Evolutionary conservation across 2,888 invertebrate species (phyloP).

Genomic region (Oligia strigilis): DNA sequence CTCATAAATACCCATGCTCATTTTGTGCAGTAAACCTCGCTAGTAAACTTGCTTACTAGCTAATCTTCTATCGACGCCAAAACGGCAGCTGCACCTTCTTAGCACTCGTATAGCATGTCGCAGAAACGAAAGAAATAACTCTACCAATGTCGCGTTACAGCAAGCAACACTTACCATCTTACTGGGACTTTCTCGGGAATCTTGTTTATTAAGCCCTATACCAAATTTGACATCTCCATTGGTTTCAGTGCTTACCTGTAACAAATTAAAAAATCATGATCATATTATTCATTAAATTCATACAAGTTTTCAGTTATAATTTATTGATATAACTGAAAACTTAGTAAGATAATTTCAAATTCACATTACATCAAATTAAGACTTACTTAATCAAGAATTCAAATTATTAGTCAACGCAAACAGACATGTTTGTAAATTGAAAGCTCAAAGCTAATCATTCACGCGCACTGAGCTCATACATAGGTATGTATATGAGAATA

Average conservation of each 20-base stretch:
- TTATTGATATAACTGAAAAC: too few relatives aligned
- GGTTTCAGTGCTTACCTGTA: conserved; percentile 18
- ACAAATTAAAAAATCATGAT: conserved; percentile 2
- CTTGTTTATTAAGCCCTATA: not conserved
- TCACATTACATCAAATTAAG: not conserved
- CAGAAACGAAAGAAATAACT: not conserved
- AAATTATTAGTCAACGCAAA: conserved; percentile 14
- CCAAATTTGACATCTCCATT: too few relatives aligned
- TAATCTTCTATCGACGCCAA: not conserved
- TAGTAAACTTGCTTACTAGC: not conserved
- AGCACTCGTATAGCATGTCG: not conserved
- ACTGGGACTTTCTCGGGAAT: not conserved
- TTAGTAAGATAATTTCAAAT: not conserved
- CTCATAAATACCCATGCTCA: too few relatives aligned
- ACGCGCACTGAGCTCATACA: conserved; percentile 13
- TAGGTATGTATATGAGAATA: not conserved
- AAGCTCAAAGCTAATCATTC: conserved; percentile 42
- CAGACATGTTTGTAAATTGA: conserved; percentile 8
- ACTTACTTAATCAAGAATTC: not conserved
- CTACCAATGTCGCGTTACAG: not conserved
- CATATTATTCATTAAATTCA: not conserved
- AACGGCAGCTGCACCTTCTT: not conserved
- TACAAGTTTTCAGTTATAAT: not conserved
- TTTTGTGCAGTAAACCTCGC: not conserved
- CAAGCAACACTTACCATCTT: not conserved